phyloP scores from a whole-genome alignment of 2,113 vertebrate species.

The Hyperopisus bebe region DNA sequence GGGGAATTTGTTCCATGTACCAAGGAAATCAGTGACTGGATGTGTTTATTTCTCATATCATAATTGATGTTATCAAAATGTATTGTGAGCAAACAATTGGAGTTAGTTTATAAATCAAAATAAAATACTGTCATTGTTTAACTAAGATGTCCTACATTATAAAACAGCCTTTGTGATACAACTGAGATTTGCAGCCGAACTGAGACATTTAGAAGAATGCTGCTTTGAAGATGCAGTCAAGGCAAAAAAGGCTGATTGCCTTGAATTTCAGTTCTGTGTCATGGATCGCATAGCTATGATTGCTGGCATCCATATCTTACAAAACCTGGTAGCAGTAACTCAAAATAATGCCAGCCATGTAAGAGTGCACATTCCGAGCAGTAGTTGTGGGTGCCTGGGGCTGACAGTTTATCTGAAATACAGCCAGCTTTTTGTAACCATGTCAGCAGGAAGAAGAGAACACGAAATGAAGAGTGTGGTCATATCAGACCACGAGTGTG shows the following conservation, averaged over 20 bases:
- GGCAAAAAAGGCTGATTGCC: not conserved
- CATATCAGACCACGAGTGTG: not conserved
- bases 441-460: not conserved
- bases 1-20: not conserved
- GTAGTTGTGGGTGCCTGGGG: not conserved
- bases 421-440: not conserved
- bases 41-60: not conserved
- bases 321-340: not conserved
- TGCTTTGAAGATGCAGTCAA: not conserved
- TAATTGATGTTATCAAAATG: not conserved
- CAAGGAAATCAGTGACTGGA: not conserved
- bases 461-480: not conserved
- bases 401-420: not conserved
- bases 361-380: not conserved
- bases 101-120: not conserved
- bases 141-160: not conserved
- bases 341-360: not conserved
- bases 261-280: not conserved
- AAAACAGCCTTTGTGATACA: not conserved
- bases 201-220: not conserved
- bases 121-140: not conserved
- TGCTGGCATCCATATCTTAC: not conserved
- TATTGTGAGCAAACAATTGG: not conserved
- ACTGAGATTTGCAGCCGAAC: not conserved
- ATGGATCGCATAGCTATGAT: not conserved